Conservation (phyloP, 2,888 invertebrate genomes). For the Eupithecia pulchellata region DNA sequence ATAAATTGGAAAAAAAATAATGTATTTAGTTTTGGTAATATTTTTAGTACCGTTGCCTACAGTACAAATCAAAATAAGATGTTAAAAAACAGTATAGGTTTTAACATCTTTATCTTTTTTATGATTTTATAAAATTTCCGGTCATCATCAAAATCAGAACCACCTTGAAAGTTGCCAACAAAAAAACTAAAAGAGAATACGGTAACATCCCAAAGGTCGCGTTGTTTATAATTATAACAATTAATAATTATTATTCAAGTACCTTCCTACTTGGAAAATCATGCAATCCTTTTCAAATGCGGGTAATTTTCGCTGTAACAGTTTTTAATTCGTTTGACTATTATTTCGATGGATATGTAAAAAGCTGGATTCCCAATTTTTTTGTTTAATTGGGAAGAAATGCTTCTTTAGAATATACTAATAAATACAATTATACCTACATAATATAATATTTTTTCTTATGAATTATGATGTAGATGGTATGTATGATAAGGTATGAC, state of each 20-base stretch:
- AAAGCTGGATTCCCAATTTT: background rate
- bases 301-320: conserved; percentile 4
- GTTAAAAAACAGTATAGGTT: too few species aligned
- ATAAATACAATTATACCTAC: too few species aligned
- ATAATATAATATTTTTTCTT: too few species aligned
- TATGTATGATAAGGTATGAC: too few species aligned
- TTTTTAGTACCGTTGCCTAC: too few species aligned
- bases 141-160: conserved; percentile 2
- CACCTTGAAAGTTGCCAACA: conserved; percentile 14
- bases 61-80: too few species aligned
- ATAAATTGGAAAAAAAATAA: too few species aligned
- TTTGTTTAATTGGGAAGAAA: background rate
- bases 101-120: too few species aligned
- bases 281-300: conserved; percentile 20
- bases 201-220: conserved; percentile 29
- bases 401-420: too few species aligned
- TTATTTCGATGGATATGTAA: conserved; percentile 8
- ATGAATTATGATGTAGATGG: too few species aligned
- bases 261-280: conserved; percentile 6
- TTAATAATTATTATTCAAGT: conserved; percentile 28
- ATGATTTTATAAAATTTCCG: background rate
- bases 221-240: too few species aligned
- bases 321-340: conserved; percentile 1
- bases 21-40: too few species aligned
- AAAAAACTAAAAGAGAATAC: conserved; percentile 18